Conservation (phyloP, 2,888 invertebrate species). For the Caradrina clavipalpis region DNA sequence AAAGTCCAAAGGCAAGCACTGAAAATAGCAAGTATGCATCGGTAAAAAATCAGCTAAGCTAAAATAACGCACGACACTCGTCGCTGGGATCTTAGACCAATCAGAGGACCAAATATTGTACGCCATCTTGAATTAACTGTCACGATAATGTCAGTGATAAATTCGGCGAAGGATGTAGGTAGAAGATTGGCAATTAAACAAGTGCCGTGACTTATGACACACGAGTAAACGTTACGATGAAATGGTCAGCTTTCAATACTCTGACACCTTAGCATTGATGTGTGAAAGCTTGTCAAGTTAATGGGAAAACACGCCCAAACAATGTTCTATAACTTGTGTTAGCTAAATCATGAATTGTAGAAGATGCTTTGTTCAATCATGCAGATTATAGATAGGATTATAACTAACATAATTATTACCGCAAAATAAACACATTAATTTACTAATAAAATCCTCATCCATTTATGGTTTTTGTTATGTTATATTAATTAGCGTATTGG, state of each 20-base stretch:
- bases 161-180: constrained; percentile 28
- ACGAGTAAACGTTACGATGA: neutral
- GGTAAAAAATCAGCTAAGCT: too few species aligned
- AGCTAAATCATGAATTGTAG: constrained; percentile 21
- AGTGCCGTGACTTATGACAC: constrained; percentile 25
- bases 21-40: neutral
- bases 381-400: too few species aligned
- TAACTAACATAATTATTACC: too few species aligned
- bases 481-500: too few species aligned
- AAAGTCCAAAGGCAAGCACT: neutral
- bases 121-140: constrained; percentile 41
- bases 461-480: too few species aligned
- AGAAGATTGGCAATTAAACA: constrained; percentile 37
- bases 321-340: constrained; percentile 44
- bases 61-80: too few species aligned
- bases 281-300: constrained; percentile 54
- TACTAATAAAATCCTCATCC: too few species aligned
- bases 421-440: too few species aligned
- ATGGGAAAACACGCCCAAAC: constrained; percentile 40
- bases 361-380: neutral
- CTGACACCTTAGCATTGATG: constrained; percentile 29
- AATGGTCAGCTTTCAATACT: constrained; percentile 43
- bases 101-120: neutral
- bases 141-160: constrained; percentile 34
- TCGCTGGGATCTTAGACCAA: too few species aligned